Percentiles rank a stretch among this genome's conserved stretches.
These are phyloP conservation scores for Eriocheir sinensis DNA, from an alignment of 1,140 invertebrate species.

Conservation along the genomic window DNA sequence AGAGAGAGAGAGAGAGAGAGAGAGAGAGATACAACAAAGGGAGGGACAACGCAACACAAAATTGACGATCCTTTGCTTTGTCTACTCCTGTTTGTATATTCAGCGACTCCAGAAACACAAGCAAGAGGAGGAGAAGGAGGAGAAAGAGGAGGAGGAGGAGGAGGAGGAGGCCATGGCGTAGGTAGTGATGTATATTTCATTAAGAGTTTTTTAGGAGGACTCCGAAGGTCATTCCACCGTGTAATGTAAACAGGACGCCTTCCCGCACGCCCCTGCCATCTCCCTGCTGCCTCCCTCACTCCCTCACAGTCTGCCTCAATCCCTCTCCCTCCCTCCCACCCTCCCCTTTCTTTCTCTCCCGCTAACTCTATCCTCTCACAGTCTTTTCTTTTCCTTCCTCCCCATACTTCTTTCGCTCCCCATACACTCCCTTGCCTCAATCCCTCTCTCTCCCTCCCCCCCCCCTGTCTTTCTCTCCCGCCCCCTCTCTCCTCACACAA, in stretches of 20 bases:
- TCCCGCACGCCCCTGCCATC: constrained; percentile 17
- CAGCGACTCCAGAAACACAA: background rate
- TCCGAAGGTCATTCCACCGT: constrained; percentile 62
- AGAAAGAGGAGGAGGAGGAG: background rate
- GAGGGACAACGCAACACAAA: background rate
- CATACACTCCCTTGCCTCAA: too few relatives aligned
- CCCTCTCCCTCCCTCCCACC: background rate
- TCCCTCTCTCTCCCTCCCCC: too few relatives aligned
- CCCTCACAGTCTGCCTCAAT: too few relatives aligned
- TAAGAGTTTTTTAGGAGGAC: constrained; percentile 67
- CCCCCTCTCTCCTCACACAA: too few relatives aligned
- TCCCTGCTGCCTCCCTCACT: background rate
- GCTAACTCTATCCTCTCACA: too few relatives aligned
- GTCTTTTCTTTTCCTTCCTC: too few relatives aligned
- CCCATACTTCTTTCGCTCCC: too few relatives aligned
- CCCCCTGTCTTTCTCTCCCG: too few relatives aligned
- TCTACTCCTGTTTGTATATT: background rate
- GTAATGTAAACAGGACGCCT: constrained; percentile 64
- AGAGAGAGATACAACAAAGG: background rate
- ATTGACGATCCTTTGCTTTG: background rate
- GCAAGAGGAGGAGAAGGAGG: background rate
- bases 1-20: constrained; percentile 22
- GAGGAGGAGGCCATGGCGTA: background rate
- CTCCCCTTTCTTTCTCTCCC: background rate
- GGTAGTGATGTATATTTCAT: constrained; percentile 71